A percentile compares a stretch with the other conserved stretches of the same genome.
Conservation (phyloP, 2,113 vertebrate genomes). For the Lophura nycthemera region DNA sequence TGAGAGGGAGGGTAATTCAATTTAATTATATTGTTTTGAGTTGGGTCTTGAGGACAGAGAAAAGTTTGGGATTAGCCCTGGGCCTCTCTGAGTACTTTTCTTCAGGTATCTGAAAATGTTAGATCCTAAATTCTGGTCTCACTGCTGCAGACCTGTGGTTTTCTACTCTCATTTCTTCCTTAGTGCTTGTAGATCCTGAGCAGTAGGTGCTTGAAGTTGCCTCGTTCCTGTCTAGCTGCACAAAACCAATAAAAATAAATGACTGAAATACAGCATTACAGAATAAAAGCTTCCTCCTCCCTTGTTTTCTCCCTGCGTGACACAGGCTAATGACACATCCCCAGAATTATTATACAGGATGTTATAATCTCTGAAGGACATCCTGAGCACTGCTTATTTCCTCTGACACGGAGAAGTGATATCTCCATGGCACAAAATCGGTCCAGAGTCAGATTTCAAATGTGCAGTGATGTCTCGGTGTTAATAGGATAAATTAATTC, state of each 20-base stretch:
- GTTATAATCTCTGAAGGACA: neutral
- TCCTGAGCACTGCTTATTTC: neutral
- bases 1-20: neutral
- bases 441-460: neutral
- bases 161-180: neutral
- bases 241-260: neutral
- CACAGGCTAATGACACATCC: neutral
- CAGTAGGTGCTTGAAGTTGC: neutral
- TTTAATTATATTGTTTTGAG: neutral
- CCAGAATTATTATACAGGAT: neutral
- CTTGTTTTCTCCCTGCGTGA: neutral
- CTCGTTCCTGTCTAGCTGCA: neutral
- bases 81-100: neutral
- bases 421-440: neutral
- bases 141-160: neutral
- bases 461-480: neutral
- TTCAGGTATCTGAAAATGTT: neutral
- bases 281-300: constrained; percentile 34
- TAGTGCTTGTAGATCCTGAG: neutral
- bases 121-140: neutral
- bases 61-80: neutral
- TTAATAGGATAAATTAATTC: constrained; percentile 3
- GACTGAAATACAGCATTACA: neutral
- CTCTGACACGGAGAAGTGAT: neutral
- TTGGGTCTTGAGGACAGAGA: neutral